Percentiles rank a stretch among this genome's conserved stretches.
These are phyloP conservation scores for Myiopsitta monachus DNA, from an alignment of 2,113 vertebrate genomes.

Conservation along the genomic window DNA sequence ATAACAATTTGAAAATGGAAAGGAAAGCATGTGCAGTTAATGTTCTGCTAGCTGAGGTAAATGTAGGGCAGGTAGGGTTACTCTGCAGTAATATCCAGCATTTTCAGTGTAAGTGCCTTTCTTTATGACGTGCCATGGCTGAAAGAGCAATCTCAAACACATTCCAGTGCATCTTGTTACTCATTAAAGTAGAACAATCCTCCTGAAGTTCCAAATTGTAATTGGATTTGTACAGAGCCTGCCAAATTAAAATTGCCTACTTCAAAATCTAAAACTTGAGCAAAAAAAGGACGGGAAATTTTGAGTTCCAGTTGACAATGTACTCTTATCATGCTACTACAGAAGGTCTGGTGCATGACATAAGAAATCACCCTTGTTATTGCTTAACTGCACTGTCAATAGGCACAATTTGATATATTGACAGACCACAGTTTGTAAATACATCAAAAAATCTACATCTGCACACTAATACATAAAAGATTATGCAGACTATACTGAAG, in stretches of 20 bases:
- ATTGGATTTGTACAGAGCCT: slow-evolving; percentile 37
- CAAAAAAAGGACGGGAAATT: slow-evolving; percentile 3
- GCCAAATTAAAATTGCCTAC: slow-evolving; percentile 69
- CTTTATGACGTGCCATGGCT: slow-evolving; percentile 2
- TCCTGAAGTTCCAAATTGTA: slow-evolving; percentile 61
- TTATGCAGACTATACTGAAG: not conserved
- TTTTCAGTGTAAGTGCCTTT: slow-evolving; percentile 10
- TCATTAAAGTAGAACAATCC: slow-evolving; percentile 23
- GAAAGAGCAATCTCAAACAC: not conserved
- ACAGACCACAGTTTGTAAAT: not conserved
- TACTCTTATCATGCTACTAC: not conserved
- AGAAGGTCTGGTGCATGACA: not conserved
- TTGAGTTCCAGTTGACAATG: slow-evolving; percentile 8
- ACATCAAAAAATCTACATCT: not conserved
- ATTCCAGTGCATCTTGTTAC: slow-evolving; percentile 36
- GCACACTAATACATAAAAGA: not conserved
- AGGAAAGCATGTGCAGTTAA: not conserved
- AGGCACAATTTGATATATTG: not conserved
- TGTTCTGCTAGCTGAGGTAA: not conserved
- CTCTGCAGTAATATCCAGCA: slow-evolving; percentile 33
- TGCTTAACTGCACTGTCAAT: not conserved
- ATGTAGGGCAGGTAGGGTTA: not conserved
- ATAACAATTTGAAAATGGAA: slow-evolving; percentile 2
- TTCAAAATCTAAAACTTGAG: slow-evolving; percentile 55
- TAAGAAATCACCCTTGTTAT: not conserved